Evolutionary conservation across 2,113 vertebrate genomes (phyloP).

Genomic region (Holacanthus passer): DNA sequence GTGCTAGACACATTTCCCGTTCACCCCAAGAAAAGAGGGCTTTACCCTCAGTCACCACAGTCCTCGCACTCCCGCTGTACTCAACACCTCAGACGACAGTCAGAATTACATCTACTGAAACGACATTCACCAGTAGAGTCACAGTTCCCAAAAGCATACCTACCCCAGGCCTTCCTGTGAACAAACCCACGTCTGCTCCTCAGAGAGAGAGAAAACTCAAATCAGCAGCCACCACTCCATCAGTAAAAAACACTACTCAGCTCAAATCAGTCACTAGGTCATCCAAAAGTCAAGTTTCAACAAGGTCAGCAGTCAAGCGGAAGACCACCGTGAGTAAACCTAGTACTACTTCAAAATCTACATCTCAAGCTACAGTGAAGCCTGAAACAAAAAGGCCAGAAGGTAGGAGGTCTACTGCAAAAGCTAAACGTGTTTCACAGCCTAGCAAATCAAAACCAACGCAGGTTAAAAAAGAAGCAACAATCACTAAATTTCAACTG

Average conservation of each 20-base stretch:
- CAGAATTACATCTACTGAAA: constrained; percentile 37
- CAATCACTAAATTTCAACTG: constrained; percentile 75
- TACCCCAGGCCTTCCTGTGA: constrained; percentile 34
- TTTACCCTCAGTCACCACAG: constrained; percentile 34
- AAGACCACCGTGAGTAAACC: constrained; percentile 49
- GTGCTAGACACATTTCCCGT: constrained; percentile 50
- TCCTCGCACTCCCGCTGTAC: constrained; percentile 6
- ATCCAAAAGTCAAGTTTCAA: constrained; percentile 33
- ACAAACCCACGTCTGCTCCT: constrained; percentile 25
- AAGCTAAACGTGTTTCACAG: constrained; percentile 47
- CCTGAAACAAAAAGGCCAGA: constrained; percentile 41
- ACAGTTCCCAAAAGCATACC: constrained; percentile 66
- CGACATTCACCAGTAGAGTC: constrained; percentile 41
- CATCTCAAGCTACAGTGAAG: constrained; percentile 24
- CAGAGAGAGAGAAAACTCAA: constrained; percentile 40
- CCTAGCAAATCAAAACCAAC: constrained; percentile 48
- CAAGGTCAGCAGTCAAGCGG: constrained; percentile 41
- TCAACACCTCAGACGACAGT: constrained; percentile 37
- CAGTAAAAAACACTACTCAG: constrained; percentile 34
- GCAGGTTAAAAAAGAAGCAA: constrained; percentile 43
- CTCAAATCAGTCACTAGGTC: constrained; percentile 24
- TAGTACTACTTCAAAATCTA: constrained; percentile 26
- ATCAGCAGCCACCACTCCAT: background rate
- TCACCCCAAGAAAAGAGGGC: constrained; percentile 50
- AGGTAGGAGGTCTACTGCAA: constrained; percentile 25